Evolutionary conservation across 2,888 invertebrate genomes (phyloP).

Genomic region (Cylindroiulus punctatus): DNA sequence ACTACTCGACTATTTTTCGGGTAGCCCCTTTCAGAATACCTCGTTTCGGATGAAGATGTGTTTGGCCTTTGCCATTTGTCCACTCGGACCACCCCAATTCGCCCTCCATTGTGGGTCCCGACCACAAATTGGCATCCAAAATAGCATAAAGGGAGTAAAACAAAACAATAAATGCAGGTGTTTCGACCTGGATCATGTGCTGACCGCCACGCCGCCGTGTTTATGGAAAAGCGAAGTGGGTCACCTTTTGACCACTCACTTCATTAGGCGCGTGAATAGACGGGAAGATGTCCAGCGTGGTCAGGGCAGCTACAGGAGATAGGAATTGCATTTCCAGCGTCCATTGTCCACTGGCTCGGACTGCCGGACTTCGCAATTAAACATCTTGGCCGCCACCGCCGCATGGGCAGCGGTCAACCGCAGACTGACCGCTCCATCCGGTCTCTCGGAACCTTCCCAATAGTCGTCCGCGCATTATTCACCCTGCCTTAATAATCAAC

Average conservation of each 20-base stretch:
- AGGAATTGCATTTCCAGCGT: background rate
- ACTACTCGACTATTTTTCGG: too few species aligned
- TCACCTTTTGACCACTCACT: background rate
- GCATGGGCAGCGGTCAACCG: background rate
- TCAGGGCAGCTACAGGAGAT: too few species aligned
- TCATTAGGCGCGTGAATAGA: background rate
- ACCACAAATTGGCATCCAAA: slow-evolving; percentile 6
- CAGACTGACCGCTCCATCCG: slow-evolving; percentile 20
- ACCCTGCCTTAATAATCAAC: slow-evolving; percentile 32
- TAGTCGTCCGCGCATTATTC: background rate
- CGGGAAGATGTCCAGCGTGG: background rate
- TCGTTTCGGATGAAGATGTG: background rate
- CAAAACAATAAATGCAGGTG: slow-evolving; percentile 18
- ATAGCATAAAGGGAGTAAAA: background rate
- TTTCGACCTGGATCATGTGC: background rate
- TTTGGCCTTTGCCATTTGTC: background rate
- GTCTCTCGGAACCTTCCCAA: background rate
- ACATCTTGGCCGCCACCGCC: background rate
- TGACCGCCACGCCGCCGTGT: background rate
- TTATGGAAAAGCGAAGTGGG: slow-evolving; percentile 9
- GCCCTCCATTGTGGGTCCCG: background rate
- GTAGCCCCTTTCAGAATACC: too few species aligned
- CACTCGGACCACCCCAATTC: background rate
- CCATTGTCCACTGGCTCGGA: slow-evolving; percentile 1
- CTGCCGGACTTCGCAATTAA: background rate